Conservation (phyloP, 2,797 vertebrate genomes). For the Sebastolobus altivelis region DNA sequence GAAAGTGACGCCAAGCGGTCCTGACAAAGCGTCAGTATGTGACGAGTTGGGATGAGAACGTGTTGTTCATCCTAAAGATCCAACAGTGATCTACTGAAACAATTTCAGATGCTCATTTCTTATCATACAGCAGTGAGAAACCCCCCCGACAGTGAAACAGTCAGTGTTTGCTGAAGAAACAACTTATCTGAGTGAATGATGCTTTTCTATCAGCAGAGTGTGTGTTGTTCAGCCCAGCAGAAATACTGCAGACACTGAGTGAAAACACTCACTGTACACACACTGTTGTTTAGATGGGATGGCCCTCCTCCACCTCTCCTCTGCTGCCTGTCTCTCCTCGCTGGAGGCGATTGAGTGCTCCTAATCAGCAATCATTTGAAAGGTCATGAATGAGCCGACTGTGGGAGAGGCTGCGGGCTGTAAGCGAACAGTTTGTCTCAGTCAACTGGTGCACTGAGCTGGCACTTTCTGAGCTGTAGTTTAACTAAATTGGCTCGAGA, state of each 20-base stretch:
- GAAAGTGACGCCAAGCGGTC: not conserved
- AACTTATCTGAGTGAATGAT: conserved; percentile 52
- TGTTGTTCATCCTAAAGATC: not conserved
- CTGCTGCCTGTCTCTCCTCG: conserved; percentile 41
- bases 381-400: conserved; percentile 71
- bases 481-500: conserved; percentile 49
- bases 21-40: not conserved
- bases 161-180: conserved; percentile 46
- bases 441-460: conserved; percentile 49
- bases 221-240: conserved; percentile 40
- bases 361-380: conserved; percentile 78
- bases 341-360: conserved; percentile 65
- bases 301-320: conserved; percentile 51
- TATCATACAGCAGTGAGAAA: conserved; percentile 3
- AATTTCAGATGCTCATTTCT: conserved; percentile 2
- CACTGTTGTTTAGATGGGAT: conserved; percentile 54
- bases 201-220: conserved; percentile 41
- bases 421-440: conserved; percentile 64
- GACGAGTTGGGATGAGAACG: not conserved
- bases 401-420: conserved; percentile 61
- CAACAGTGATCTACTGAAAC: not conserved
- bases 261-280: conserved; percentile 46
- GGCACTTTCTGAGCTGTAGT: conserved; percentile 46
- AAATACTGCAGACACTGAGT: conserved; percentile 53
- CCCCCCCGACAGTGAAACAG: conserved; percentile 17